These are phyloP conservation scores for Pyrocoelia pectoralis DNA, from an alignment of 2,888 invertebrate genomes.

Conservation along the genomic window DNA sequence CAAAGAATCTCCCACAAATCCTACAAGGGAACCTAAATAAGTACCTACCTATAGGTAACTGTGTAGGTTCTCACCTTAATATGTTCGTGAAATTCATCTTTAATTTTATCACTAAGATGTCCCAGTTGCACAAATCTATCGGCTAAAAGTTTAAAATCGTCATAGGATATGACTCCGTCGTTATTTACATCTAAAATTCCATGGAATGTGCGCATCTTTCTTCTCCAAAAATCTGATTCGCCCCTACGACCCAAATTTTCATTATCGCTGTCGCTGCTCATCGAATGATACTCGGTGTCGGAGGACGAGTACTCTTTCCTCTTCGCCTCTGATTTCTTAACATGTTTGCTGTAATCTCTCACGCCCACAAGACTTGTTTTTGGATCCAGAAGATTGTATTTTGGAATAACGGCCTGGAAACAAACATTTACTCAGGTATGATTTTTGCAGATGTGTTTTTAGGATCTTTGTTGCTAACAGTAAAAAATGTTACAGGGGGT, in stretches of 20 bases:
- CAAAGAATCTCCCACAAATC: conserved; percentile 84
- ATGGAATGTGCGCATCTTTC: conserved; percentile 87
- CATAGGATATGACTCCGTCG: conserved; percentile 84
- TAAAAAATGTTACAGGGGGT: no score
- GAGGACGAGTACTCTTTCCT: conserved; percentile 15
- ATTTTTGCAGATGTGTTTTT: no score
- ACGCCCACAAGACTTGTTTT: neutral
- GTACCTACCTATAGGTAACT: neutral
- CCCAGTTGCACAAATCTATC: conserved; percentile 80
- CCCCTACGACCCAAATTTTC: conserved; percentile 49
- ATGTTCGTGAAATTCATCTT: conserved; percentile 73
- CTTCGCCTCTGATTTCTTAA: conserved; percentile 28
- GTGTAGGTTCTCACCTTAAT: conserved; percentile 67
- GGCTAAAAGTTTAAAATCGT: conserved; percentile 79
- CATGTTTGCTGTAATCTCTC: conserved; percentile 35
- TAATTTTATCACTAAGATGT: conserved; percentile 71
- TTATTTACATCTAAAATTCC: conserved; percentile 84
- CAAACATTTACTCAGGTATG: no score
- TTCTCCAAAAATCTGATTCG: conserved; percentile 77
- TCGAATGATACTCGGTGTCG: conserved; percentile 27
- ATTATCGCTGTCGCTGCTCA: conserved; percentile 38
- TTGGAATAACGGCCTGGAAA: conserved; percentile 9
- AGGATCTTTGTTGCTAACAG: no score
- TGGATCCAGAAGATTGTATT: neutral
- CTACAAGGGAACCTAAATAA: conserved; percentile 47